Base-by-base conservation (phyloP, 1,140 invertebrate species). In the Monomorium pharaonis region DNA sequence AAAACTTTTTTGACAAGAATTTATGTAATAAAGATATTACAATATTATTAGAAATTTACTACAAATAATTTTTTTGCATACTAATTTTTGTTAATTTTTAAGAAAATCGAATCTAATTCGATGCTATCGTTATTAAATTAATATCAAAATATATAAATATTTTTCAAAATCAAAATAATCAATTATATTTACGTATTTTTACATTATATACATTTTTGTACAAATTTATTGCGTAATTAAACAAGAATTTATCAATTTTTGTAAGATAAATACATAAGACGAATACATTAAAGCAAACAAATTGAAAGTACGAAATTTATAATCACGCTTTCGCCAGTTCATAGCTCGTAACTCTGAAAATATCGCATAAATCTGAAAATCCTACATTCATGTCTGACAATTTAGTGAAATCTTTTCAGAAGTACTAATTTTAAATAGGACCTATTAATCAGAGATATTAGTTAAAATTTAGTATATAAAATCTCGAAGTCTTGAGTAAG, bases 401-500 rank as follows among this genome's bases (percentile, higher is more conserved):
- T 56, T 56, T 56, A 70, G 4, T 18, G 76, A 81, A 56, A 72
- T 72, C 42, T 72, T 58, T 47, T 24, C 65, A 51, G 10, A 65
- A 30, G 18, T 65, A 47, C n/a, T 72, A 60, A 83, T 83, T 27
- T 72, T 21, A 70, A 83, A 60, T 60, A 9, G 18, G 7, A 37
- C n/a, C 27, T 47, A 72, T 83, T 83, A 74, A 44, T 83, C 49
- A 58, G n/a, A 83, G 30, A 83, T 83, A 74, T 72, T 74, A 83
- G 37, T 83, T 44, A 74, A 83, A 70, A 81, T 16, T 1, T 56
- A 27, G 16, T 18, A 47, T 74, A 74, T 58, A 60, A 83, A 83
- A 83, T 60, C 27, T 60, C 51, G 27, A 58, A 37, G 9, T 72
- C 51, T 30, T 21, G 24, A 74, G 37, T 72, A 58, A 12, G 54